A percentile compares a stretch with the other conserved stretches of the same genome.
Conservation (phyloP, 2,113 vertebrate genomes). For the Plestiodon gilberti region DNA sequence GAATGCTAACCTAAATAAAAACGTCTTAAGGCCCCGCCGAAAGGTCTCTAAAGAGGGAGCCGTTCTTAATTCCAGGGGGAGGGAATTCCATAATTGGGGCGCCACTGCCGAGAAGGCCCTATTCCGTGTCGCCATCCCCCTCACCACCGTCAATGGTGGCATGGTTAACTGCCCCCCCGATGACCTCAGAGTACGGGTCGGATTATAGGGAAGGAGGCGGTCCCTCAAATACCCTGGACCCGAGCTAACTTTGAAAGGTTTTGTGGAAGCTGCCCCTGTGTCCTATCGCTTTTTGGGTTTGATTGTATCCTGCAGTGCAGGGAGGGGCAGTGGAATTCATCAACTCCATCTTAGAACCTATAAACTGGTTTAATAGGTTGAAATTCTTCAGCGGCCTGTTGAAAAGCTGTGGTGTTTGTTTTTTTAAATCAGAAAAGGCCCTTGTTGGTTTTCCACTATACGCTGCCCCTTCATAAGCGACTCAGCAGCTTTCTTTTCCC, state of each 20-base stretch:
- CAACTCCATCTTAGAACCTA: not conserved
- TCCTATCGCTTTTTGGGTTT: not conserved
- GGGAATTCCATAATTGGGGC: too few relatives aligned
- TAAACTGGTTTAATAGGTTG: slow-evolving; percentile 22
- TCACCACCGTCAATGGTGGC: too few relatives aligned
- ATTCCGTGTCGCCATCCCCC: too few relatives aligned
- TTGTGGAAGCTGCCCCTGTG: not conserved
- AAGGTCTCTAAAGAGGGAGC: too few relatives aligned
- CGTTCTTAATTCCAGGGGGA: too few relatives aligned
- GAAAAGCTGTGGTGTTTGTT: slow-evolving; percentile 17
- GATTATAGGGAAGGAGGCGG: too few relatives aligned
- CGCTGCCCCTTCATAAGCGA: slow-evolving; percentile 22
- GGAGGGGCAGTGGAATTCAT: not conserved
- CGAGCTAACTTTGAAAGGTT: not conserved
- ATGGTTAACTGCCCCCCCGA: too few relatives aligned
- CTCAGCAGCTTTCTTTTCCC: slow-evolving; percentile 45
- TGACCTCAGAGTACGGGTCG: too few relatives aligned
- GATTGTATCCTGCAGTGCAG: not conserved
- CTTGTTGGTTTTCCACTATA: not conserved
- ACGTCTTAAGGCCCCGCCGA: too few relatives aligned
- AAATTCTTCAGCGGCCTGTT: not conserved
- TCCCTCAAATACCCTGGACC: too few relatives aligned
- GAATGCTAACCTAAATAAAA: too few relatives aligned
- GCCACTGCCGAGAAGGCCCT: too few relatives aligned
- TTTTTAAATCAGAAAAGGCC: not conserved